Percentiles rank a stretch among this genome's conserved stretches.
These are phyloP conservation scores for Brevipalpus yothersi DNA, from an alignment of 1,140 invertebrate species.

Conservation along the genomic window DNA sequence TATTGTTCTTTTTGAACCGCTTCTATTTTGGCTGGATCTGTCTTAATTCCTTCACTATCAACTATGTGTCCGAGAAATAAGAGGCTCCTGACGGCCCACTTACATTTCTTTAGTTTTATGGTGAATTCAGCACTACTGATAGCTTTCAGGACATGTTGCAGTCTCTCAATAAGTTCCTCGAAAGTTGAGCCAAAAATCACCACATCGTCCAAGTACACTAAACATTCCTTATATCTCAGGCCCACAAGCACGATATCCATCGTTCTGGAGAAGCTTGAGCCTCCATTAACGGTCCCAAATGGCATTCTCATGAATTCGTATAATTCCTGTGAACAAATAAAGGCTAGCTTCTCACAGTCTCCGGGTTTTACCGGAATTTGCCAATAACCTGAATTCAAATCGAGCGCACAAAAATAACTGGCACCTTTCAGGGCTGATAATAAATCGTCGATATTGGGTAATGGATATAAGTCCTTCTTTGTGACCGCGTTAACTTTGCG, in stretches of 20 bases:
- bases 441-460: conserved; percentile 19
- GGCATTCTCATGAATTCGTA: not conserved
- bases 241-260: not conserved
- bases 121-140: conserved; percentile 5
- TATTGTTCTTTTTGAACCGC: not conserved
- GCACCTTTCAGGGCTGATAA: not conserved
- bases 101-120: not conserved
- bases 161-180: not conserved
- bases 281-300: not conserved
- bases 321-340: not conserved
- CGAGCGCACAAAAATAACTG: not conserved
- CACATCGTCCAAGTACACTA: not conserved
- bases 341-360: not conserved
- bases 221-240: not conserved
- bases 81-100: not conserved
- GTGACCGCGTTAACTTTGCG: conserved; percentile 22
- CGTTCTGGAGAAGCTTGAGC: not conserved
- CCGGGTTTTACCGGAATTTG: not conserved
- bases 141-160: not conserved
- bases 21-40: not conserved
- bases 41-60: not conserved
- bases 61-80: not conserved
- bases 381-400: not conserved
- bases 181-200: not conserved
- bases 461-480: conserved; percentile 23